A percentile compares a stretch with the other conserved stretches of the same genome.
phyloP scores from a whole-genome alignment of 1,140 invertebrate species.

The Drosophila nigromelanica region DNA sequence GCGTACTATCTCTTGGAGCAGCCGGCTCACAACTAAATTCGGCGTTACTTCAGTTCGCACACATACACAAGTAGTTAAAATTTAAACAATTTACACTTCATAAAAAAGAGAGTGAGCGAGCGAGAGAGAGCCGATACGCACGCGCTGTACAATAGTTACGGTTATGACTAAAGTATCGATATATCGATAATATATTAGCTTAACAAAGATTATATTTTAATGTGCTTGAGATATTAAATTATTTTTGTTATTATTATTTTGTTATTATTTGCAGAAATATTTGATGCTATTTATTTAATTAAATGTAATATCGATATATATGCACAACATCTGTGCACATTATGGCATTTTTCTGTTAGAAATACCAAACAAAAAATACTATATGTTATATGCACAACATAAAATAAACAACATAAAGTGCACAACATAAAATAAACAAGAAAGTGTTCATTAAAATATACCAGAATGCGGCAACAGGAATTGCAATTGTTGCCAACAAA shows the following conservation, averaged over 20 bases:
- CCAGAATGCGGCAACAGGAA: no score
- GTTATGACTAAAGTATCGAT: background rate
- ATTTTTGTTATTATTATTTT: no score
- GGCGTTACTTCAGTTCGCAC: constrained; percentile 10
- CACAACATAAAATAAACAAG: background rate
- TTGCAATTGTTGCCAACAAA: no score
- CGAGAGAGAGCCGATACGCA: constrained; percentile 26
- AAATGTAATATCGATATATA: no score
- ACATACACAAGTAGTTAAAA: constrained; percentile 8
- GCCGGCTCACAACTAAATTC: constrained; percentile 41
- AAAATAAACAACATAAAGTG: no score
- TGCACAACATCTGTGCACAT: background rate
- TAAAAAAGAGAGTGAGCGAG: background rate
- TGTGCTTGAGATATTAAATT: no score
- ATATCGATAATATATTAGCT: background rate
- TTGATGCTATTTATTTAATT: no score
- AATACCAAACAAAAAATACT: background rate
- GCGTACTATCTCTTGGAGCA: constrained; percentile 25
- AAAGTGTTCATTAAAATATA: background rate
- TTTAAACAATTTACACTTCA: constrained; percentile 30
- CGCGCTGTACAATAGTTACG: background rate
- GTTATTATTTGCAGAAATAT: no score
- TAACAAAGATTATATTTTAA: background rate
- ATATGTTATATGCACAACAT: background rate
- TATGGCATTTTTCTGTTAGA: background rate